phyloP scores from a whole-genome alignment of 2,888 invertebrate species.

The Lymantria dispar region DNA sequence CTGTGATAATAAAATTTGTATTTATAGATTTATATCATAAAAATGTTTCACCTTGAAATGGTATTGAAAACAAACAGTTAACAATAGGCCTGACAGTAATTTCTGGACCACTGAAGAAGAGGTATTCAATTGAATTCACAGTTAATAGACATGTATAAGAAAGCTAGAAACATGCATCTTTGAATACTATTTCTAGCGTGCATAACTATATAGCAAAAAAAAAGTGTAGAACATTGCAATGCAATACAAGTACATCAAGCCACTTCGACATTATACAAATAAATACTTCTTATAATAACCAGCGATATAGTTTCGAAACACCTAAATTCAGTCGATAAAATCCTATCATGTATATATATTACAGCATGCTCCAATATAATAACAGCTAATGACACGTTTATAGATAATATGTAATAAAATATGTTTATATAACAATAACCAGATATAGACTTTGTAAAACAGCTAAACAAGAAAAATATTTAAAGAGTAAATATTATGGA shows the following conservation, averaged over 20 bases:
- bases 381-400: slow-evolving; percentile 56
- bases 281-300: slow-evolving; percentile 43
- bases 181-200: slow-evolving; percentile 42
- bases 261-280: slow-evolving; percentile 46
- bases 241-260: slow-evolving; percentile 44
- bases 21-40: slow-evolving; percentile 7
- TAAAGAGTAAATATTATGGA: slow-evolving; percentile 47
- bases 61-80: slow-evolving; percentile 71
- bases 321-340: slow-evolving; percentile 69
- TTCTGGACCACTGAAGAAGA: slow-evolving; percentile 78
- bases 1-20: slow-evolving; percentile 5
- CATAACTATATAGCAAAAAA: slow-evolving; percentile 29
- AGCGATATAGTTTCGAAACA: slow-evolving; percentile 53
- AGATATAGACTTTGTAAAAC: slow-evolving; percentile 77
- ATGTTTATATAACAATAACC: slow-evolving; percentile 70
- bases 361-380: slow-evolving; percentile 57
- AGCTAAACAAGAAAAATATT: slow-evolving; percentile 61
- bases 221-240: slow-evolving; percentile 31
- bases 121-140: slow-evolving; percentile 71
- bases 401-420: slow-evolving; percentile 70
- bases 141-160: slow-evolving; percentile 38
- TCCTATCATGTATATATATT: slow-evolving; percentile 51
- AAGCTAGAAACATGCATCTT: slow-evolving; percentile 27
- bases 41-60: slow-evolving; percentile 34
- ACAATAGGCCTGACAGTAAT: slow-evolving; percentile 68